Base-by-base conservation (phyloP, 1,140 invertebrate genomes). In the Notospermus geniculatus region DNA sequence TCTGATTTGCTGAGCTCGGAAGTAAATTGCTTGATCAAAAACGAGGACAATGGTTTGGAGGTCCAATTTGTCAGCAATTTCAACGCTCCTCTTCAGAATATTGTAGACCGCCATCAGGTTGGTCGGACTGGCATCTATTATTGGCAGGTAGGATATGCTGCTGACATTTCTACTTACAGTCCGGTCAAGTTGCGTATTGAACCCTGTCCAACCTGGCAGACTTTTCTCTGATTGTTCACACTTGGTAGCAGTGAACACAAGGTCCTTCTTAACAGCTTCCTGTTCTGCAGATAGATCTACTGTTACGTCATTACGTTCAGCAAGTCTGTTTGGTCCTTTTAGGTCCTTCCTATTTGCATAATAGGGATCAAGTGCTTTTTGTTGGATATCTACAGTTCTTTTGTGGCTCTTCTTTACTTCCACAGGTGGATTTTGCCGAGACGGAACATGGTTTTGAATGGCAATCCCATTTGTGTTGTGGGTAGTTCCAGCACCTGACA, bases 11-110 rank as follows among this genome's bases (percentile, higher is more conserved):
- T 54, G 15, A 13, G 68, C 63, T 46, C 66, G 68, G 9, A 56
- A 54, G 43, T 59, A 63, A 17, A 68, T 52, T 13, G 59, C 63
- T 57, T 63, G 58, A 54, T 68, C 63, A 57, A 65, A 56, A 2
- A 61, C 59, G 23, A 54, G 15, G 11, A 61, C 57, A 52, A 59
- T 52, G 15, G 2, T 63, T 13, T 41, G 22, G n/a, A 59, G 45
- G 2, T 43, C 7, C 23, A 63, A 23, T n/a, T 50, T 19, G 46
- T 50, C n/a, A 19, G 4, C 25, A 19, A 50, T 50, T 19, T 50
- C 25, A 23, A 19, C 5, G 19, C n/a, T 23, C n/a, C 4, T 50
- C 19, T 19, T 27, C 46, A 19, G 39, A 11, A 43, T 19, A n/a
- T 27, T 50, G 25, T 23, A 5, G n/a, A 50, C 46, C 4, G n/a